Base-by-base conservation (phyloP, 2,888 invertebrate species). In the Andrena hattorfiana region DNA sequence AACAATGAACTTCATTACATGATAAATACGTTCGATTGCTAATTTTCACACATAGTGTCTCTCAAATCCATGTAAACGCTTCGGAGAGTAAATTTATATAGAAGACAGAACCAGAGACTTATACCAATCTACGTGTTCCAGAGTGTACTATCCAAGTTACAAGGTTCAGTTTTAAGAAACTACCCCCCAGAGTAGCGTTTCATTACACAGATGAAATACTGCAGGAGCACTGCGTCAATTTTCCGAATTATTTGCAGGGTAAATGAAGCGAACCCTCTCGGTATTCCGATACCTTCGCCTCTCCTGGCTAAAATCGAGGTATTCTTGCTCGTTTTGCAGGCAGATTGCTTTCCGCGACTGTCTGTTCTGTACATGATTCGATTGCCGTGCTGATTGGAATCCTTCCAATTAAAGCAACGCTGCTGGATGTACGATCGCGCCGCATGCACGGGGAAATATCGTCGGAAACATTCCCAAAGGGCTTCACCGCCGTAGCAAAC, bases 351-450 rank as follows among this genome's bases (percentile, higher is more conserved):
- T 79, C 62, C 66, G 30, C 71, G 59, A 30, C 70, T 68, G 26
- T 26, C 56, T 56, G 60, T 51, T 56, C 77, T 51, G 54, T 56
- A 49, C 59, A 67, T 68, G 78, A 78, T 74, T 78, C 74, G 78
- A 74, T 70, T 79, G 78, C 69, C 51, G 63, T 23, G 56, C 71
- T 69, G 76, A 84, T 83, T 84, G 83, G 79, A 84, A 76, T 76
- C 69, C 49, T 69, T 75, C 72, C 84, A 84, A 84, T 84, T 83
- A 83, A 78, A 73, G 62, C 72, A 35, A 66, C 62, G 62, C 60
- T 42, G 59, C 23, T 20, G 42, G 69, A 70, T 83, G 23, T 13
- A 60, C 30, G 69, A 30, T 60, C 28, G 32, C 48, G 16, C 51
- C 32, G 20, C 64, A 35, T 30, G 51, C 20, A 13, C 30, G n/a